Evolutionary conservation across 2,888 invertebrate genomes (phyloP).

Genomic region (Idaea straminata): DNA sequence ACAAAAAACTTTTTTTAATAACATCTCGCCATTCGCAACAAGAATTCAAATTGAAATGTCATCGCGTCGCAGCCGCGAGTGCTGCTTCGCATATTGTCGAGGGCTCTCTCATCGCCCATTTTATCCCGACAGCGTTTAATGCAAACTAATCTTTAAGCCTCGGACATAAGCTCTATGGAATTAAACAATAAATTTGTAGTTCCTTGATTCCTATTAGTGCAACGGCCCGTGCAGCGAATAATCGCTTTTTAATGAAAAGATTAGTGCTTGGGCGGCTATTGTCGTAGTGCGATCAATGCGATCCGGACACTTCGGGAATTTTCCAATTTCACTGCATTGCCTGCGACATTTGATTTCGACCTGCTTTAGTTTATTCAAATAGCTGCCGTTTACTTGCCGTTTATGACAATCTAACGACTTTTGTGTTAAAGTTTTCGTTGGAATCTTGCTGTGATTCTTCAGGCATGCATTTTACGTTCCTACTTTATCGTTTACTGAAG

Average conservation of each 20-base stretch:
- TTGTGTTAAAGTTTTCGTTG: neutral
- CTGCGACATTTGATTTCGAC: slow-evolving; percentile 40
- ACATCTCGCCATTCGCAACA: slow-evolving; percentile 53
- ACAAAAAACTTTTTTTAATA: slow-evolving; percentile 58
- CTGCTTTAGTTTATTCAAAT: slow-evolving; percentile 27
- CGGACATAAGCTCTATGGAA: slow-evolving; percentile 25
- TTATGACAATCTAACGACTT: neutral
- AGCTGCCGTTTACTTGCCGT: neutral
- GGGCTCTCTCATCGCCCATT: slow-evolving; percentile 30
- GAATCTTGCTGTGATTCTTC: too few species aligned
- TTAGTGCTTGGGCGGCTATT: slow-evolving; percentile 65
- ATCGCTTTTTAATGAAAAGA: slow-evolving; percentile 80
- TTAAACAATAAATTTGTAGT: slow-evolving; percentile 34
- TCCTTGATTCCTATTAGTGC: slow-evolving; percentile 74
- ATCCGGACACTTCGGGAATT: slow-evolving; percentile 66
- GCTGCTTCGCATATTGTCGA: slow-evolving; percentile 60
- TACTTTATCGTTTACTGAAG: too few species aligned
- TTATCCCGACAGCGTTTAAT: slow-evolving; percentile 10
- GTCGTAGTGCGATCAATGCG: slow-evolving; percentile 61
- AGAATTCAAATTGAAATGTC: slow-evolving; percentile 78
- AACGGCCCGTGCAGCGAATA: slow-evolving; percentile 72
- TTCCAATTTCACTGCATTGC: slow-evolving; percentile 62
- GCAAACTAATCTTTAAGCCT: slow-evolving; percentile 36
- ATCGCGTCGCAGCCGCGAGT: slow-evolving; percentile 56
- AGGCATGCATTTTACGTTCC: too few species aligned